Conservation (phyloP, 2,113 vertebrate genomes). For the Bothrops jararaca region DNA sequence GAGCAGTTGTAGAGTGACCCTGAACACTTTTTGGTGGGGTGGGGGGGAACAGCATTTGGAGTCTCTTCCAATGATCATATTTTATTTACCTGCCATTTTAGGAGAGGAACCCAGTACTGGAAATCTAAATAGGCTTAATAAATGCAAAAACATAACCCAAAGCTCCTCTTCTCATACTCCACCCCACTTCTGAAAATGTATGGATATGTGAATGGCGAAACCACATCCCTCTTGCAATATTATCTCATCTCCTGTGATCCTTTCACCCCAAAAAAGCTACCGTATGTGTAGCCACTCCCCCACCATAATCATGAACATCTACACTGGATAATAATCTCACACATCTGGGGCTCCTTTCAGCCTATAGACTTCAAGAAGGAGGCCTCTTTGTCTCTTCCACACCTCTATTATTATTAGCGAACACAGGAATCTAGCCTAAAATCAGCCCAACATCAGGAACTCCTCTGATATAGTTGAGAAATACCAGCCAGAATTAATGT, state of each 20-base stretch:
- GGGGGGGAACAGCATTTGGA: not conserved
- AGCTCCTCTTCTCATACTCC: not conserved
- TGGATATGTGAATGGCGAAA: not conserved
- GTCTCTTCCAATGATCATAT: not conserved
- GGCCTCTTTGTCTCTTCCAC: too few species aligned
- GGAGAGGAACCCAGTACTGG: not conserved
- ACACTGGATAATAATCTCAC: not conserved
- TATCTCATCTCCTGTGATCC: not conserved
- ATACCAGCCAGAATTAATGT: not conserved
- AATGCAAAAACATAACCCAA: not conserved
- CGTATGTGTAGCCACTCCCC: not conserved
- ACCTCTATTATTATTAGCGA: too few species aligned
- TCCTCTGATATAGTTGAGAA: not conserved
- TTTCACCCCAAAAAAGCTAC: not conserved
- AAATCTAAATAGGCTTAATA: not conserved
- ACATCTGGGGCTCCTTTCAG: not conserved
- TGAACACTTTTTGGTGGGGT: not conserved
- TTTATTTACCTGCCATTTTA: not conserved
- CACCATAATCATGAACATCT: not conserved
- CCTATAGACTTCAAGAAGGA: not conserved
- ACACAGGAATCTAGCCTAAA: not conserved
- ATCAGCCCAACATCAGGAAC: not conserved
- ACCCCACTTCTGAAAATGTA: not conserved
- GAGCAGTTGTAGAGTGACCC: not conserved
- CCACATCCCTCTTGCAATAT: not conserved